A percentile compares a stretch with the other conserved stretches of the same genome.
Conservation (phyloP, 2,888 invertebrate genomes). For the Azorinus chamasolen region DNA sequence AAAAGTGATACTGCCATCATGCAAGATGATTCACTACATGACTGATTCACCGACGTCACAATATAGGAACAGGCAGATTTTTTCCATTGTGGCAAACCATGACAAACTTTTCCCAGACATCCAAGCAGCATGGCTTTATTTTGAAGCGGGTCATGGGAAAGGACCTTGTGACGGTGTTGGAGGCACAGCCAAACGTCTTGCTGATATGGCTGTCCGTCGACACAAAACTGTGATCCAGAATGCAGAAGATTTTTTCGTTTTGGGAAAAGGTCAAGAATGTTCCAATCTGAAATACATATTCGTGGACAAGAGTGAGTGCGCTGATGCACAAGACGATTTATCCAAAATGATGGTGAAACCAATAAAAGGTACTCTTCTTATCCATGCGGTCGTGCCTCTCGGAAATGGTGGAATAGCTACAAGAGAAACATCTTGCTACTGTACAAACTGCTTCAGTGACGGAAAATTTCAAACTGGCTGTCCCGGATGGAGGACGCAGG, state of each 20-base stretch:
- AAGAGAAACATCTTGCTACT: constrained; percentile 13
- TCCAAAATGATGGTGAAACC: background rate
- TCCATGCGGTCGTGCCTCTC: too few relatives aligned
- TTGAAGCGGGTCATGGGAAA: too few relatives aligned
- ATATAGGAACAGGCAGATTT: constrained; percentile 24
- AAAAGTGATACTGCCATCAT: constrained; percentile 9
- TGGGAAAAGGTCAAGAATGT: constrained; percentile 1
- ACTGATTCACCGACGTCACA: constrained; percentile 32
- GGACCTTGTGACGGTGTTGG: too few relatives aligned
- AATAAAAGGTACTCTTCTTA: constrained; percentile 21
- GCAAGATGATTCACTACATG: constrained; percentile 18
- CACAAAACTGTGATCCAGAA: constrained; percentile 7
- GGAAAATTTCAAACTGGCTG: background rate
- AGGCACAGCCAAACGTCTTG: constrained; percentile 9
- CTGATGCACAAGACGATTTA: background rate
- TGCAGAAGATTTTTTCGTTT: constrained; percentile 12
- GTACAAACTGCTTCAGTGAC: constrained; percentile 9
- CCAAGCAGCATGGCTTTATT: constrained; percentile 15
- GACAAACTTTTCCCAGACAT: constrained; percentile 8
- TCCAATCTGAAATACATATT: constrained; percentile 5
- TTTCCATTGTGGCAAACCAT: constrained; percentile 13
- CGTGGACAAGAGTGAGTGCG: background rate
- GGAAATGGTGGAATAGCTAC: constrained; percentile 4
- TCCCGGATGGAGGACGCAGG: constrained; percentile 1
- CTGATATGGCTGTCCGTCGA: constrained; percentile 17